Percentiles rank a stretch among this genome's conserved stretches.
Conservation (phyloP, 2,888 invertebrate species). For the Allolobophora icterica region DNA sequence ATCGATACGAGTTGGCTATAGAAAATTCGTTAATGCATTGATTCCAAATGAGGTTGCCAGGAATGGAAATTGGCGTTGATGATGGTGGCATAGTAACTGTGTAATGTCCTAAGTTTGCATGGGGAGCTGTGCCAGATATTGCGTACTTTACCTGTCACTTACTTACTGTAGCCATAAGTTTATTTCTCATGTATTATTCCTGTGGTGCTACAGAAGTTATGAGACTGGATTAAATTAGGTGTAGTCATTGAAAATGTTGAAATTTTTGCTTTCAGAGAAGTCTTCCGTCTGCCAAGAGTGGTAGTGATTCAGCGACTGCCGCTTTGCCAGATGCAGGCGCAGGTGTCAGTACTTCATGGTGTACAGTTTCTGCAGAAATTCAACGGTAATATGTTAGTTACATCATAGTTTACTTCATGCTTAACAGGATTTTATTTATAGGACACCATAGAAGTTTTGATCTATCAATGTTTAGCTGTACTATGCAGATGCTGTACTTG, state of each 20-base stretch:
- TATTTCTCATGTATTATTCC: not conserved
- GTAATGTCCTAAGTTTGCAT: too few species aligned
- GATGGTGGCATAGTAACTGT: too few species aligned
- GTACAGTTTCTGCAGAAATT: not conserved
- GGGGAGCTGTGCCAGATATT: too few species aligned
- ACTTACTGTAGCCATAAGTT: not conserved
- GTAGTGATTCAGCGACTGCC: not conserved
- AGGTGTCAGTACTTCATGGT: not conserved
- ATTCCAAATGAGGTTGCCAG: too few species aligned
- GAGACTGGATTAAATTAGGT: not conserved
- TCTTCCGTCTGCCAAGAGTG: not conserved
- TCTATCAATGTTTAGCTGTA: too few species aligned
- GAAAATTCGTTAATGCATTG: too few species aligned
- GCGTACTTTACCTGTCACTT: not conserved
- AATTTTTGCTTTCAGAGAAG: not conserved
- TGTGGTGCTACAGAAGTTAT: not conserved
- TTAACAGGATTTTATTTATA: too few species aligned
- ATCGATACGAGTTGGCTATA: too few species aligned
- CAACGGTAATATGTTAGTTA: not conserved
- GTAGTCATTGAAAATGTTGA: not conserved
- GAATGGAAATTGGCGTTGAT: too few species aligned
- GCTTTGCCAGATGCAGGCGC: not conserved
- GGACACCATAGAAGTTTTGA: too few species aligned
- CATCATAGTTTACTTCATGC: not conserved
- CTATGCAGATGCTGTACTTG: too few species aligned